These are phyloP conservation scores for Gonatopus flavifemur DNA, from an alignment of 1,140 invertebrate genomes.

Conservation along the genomic window DNA sequence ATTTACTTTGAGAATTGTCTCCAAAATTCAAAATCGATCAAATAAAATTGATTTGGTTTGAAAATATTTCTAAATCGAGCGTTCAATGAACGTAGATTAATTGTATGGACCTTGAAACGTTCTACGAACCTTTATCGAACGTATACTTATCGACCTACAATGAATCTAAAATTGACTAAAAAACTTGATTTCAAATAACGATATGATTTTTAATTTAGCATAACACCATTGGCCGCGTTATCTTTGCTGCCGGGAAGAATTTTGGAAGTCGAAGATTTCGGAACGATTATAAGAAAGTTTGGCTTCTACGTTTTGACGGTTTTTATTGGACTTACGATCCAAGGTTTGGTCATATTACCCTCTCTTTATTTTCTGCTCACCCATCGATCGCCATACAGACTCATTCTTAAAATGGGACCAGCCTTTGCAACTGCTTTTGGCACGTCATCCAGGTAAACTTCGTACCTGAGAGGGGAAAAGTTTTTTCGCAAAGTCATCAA, in stretches of 20 bases:
- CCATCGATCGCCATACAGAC: slow-evolving; percentile 64
- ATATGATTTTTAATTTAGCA: slow-evolving; percentile 54
- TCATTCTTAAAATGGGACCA: slow-evolving; percentile 63
- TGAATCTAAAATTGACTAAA: no score
- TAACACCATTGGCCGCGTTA: slow-evolving; percentile 74
- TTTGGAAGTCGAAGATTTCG: slow-evolving; percentile 70
- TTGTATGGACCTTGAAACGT: no score
- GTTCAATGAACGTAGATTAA: no score
- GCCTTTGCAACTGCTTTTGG: slow-evolving; percentile 70
- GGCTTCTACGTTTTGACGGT: slow-evolving; percentile 71
- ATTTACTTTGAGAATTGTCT: no score
- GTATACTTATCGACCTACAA: no score
- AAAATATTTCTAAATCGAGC: no score
- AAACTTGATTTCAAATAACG: no score
- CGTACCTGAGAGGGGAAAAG: not conserved
- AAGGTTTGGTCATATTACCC: slow-evolving; percentile 67
- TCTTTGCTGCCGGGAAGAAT: slow-evolving; percentile 77
- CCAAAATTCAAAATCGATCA: no score
- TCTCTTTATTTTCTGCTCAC: slow-evolving; percentile 65
- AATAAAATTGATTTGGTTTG: no score
- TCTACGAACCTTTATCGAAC: no score
- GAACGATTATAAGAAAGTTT: slow-evolving; percentile 64
- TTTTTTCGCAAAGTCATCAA: no score
- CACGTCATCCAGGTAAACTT: slow-evolving; percentile 68
- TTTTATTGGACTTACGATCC: slow-evolving; percentile 64